These are phyloP conservation scores for Porites australiensis DNA, from an alignment of 64 coral and sea anemone species.

Conservation along the genomic window DNA sequence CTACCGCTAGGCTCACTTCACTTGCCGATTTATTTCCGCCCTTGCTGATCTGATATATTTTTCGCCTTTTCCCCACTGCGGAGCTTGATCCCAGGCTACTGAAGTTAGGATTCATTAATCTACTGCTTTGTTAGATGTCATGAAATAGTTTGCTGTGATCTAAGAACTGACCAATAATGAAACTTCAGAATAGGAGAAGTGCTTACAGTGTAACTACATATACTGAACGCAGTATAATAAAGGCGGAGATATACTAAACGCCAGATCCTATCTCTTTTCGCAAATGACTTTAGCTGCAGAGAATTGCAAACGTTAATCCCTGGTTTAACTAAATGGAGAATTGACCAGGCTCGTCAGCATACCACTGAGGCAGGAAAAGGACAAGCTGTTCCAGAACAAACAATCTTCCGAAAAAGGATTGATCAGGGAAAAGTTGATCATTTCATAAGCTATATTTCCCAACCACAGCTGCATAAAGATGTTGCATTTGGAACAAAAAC, in stretches of 20 bases:
- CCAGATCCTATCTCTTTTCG: too few species aligned
- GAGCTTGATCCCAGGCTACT: not conserved
- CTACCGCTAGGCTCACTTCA: not conserved
- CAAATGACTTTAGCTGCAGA: not conserved
- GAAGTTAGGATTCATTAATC: too few species aligned
- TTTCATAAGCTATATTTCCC: too few species aligned
- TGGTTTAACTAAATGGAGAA: too few species aligned
- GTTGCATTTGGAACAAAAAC: too few species aligned
- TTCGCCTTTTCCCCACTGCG: not conserved
- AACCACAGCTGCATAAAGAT: too few species aligned
- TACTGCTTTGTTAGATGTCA: not conserved
- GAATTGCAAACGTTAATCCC: constrained; percentile 3
- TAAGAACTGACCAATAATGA: not conserved
- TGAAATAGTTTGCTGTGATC: not conserved
- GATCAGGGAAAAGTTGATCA: not conserved
- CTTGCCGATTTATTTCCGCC: not conserved
- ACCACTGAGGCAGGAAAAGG: not conserved
- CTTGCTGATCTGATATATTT: not conserved
- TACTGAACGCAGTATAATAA: too few species aligned
- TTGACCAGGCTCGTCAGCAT: too few species aligned
- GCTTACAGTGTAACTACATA: too few species aligned
- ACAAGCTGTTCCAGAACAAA: not conserved
- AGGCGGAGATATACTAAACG: too few species aligned
- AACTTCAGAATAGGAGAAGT: too few species aligned
- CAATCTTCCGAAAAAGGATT: constrained; percentile 16